These are phyloP conservation scores for Gymnosoma rotundatum DNA, from an alignment of 2,888 invertebrate species.

Conservation along the genomic window DNA sequence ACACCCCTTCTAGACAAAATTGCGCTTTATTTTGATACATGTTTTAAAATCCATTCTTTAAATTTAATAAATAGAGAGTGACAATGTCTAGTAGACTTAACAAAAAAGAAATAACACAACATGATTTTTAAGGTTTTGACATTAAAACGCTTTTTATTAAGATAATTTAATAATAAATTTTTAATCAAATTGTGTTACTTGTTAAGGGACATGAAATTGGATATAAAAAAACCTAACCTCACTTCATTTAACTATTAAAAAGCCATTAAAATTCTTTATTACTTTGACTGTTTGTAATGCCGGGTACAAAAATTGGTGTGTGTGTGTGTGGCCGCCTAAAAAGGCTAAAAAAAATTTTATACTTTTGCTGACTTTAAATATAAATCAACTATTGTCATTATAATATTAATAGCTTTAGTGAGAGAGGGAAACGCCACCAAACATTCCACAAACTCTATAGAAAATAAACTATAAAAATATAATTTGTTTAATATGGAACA, in stretches of 20 bases:
- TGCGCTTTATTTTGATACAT: conserved; percentile 43
- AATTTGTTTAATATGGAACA: conserved; percentile 43
- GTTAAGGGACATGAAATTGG: conserved; percentile 1
- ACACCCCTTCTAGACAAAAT: conserved; percentile 50
- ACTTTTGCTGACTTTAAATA: conserved; percentile 39
- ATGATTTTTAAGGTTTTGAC: conserved; percentile 45
- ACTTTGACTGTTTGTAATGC: conserved; percentile 24
- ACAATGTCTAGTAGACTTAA: not conserved
- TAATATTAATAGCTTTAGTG: conserved; percentile 51
- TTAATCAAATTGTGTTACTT: conserved; percentile 31
- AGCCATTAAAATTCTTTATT: conserved; percentile 63
- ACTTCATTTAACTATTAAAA: conserved; percentile 65
- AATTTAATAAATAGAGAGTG: not conserved
- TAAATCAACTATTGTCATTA: conserved; percentile 62
- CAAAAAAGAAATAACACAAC: conserved; percentile 14
- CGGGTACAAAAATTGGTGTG: not conserved
- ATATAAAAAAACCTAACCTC: conserved; percentile 27
- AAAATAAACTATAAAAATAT: conserved; percentile 51
- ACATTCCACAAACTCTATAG: conserved; percentile 29
- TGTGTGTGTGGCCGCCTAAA: conserved; percentile 36
- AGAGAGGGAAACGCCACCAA: not conserved
- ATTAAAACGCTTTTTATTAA: conserved; percentile 64
- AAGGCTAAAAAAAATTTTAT: not conserved
- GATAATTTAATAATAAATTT: conserved; percentile 67
- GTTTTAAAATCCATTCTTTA: conserved; percentile 28